These are phyloP conservation scores for Hypercompe scribonia DNA, from an alignment of 2,888 invertebrate species.

Conservation along the genomic window DNA sequence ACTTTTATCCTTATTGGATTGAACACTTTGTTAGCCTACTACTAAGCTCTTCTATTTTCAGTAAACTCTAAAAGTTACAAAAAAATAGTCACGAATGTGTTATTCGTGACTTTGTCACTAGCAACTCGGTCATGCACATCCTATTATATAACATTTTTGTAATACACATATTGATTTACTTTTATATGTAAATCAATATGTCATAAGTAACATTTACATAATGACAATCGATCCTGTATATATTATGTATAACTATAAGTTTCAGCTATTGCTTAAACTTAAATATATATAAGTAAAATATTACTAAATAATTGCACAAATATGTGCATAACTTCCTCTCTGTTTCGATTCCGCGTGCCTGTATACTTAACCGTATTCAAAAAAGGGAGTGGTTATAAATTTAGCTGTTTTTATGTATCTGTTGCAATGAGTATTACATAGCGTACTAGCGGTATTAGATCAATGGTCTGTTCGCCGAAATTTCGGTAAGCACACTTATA, in stretches of 20 bases:
- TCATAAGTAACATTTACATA: conserved; percentile 3
- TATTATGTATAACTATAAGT: not conserved
- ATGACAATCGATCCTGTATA: not conserved
- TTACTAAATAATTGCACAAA: not conserved
- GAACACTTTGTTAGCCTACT: not conserved
- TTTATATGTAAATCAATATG: not conserved
- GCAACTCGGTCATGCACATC: not conserved
- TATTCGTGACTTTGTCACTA: not conserved
- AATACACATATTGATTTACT: conserved; percentile 2
- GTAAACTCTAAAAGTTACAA: not conserved
- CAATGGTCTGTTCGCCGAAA: not conserved
- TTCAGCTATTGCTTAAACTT: not conserved
- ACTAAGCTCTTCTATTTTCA: not conserved
- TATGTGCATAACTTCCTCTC: not conserved
- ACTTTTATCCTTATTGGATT: not conserved
- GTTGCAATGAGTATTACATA: too few species aligned
- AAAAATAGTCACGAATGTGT: not conserved
- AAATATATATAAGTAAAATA: not conserved
- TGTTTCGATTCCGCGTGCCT: not conserved
- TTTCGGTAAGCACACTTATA: not conserved
- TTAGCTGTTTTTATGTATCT: not conserved
- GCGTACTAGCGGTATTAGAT: too few species aligned
- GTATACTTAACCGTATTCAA: not conserved
- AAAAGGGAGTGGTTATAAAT: not conserved
- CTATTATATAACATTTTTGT: not conserved